Conservation (phyloP, 2,888 invertebrate species). For the Eudasyphora cyanicolor region DNA sequence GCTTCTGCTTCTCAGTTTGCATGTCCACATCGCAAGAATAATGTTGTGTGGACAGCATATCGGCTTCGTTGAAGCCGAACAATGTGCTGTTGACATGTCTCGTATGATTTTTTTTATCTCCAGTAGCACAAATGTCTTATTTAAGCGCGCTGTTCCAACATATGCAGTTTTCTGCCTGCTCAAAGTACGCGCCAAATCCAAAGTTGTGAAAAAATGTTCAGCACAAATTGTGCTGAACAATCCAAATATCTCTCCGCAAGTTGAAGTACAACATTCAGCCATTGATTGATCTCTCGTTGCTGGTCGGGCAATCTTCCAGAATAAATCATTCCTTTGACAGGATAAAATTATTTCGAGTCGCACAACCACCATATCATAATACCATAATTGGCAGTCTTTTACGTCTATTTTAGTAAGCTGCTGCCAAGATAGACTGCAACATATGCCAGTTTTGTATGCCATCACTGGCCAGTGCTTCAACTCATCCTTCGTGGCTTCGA, state of each 20-base stretch:
- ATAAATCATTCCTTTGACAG: too few relatives aligned
- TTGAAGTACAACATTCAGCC: conserved; percentile 13
- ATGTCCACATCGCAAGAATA: conserved; percentile 30
- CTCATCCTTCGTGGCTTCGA: too few relatives aligned
- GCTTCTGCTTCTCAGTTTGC: conserved; percentile 43
- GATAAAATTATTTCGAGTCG: conserved; percentile 9
- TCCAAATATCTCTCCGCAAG: too few relatives aligned
- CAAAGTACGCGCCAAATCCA: conserved; percentile 40
- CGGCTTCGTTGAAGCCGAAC: conserved; percentile 16
- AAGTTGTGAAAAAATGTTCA: too few relatives aligned
- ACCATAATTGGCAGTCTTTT: too few relatives aligned
- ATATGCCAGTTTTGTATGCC: too few relatives aligned
- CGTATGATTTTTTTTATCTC: conserved; percentile 37
- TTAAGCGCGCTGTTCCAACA: too few relatives aligned
- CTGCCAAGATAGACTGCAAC: too few relatives aligned
- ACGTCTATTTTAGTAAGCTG: too few relatives aligned
- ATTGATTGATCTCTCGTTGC: neutral
- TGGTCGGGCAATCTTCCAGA: conserved; percentile 8
- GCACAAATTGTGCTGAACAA: too few relatives aligned
- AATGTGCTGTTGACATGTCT: conserved; percentile 29
- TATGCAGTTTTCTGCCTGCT: conserved; percentile 10
- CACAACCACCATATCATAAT: too few relatives aligned
- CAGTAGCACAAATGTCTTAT: conserved; percentile 8
- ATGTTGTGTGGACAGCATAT: conserved; percentile 38
- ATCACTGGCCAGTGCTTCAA: too few relatives aligned